phyloP scores from a whole-genome alignment of 2,797 vertebrate genomes.

The Pygocentrus nattereri region DNA sequence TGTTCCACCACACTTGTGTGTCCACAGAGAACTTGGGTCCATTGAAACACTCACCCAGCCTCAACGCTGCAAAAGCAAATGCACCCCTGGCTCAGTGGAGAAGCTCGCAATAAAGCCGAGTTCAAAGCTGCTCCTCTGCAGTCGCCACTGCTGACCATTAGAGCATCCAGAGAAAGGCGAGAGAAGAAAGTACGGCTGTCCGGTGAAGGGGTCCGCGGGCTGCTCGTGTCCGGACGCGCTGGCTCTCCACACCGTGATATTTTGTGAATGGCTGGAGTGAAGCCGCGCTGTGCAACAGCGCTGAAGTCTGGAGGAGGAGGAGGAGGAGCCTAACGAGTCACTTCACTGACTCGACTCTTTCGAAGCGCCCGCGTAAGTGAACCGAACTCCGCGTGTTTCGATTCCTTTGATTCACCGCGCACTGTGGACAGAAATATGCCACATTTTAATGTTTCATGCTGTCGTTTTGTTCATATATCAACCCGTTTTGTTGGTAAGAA shows the following conservation, averaged over 20 bases:
- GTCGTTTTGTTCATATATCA: too few species aligned
- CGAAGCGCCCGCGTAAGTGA: background rate
- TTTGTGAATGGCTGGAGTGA: slow-evolving; percentile 23
- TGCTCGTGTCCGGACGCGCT: slow-evolving; percentile 10
- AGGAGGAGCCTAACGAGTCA: background rate
- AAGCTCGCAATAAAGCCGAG: too few species aligned
- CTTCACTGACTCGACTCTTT: background rate
- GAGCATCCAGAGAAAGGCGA: background rate
- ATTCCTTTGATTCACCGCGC: background rate
- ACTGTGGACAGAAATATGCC: background rate
- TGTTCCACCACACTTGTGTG: too few species aligned
- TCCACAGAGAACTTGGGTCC: too few species aligned
- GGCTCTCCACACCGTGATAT: slow-evolving; percentile 8
- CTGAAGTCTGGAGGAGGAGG: slow-evolving; percentile 33
- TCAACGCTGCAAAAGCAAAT: too few species aligned
- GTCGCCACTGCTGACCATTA: background rate
- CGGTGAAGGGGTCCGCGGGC: background rate
- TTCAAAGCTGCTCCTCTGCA: background rate
- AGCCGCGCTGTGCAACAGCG: background rate
- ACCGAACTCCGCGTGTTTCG: background rate
- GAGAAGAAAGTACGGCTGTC: background rate
- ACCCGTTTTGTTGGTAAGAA: too few species aligned
- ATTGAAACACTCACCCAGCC: too few species aligned
- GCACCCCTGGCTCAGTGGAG: too few species aligned
- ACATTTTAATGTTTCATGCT: too few species aligned